Conservation (phyloP, 2,113 vertebrate genomes). For the Ibidorhyncha struthersii region DNA sequence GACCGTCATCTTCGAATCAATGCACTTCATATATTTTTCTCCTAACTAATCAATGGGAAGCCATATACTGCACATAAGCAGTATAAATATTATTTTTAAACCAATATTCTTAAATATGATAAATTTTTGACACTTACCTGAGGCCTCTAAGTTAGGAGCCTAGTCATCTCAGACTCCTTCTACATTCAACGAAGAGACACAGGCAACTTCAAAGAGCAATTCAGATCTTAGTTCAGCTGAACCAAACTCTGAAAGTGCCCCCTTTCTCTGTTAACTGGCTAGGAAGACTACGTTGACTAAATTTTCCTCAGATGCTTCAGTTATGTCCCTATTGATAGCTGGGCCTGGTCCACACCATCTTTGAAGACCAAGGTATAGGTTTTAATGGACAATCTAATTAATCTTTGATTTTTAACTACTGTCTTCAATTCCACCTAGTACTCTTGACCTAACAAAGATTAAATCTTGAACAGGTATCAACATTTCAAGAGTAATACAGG, state of each 20-base stretch:
- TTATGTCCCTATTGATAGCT: not conserved
- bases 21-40: not conserved
- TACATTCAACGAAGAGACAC: not conserved
- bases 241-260: not conserved
- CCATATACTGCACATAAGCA: not conserved
- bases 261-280: not conserved
- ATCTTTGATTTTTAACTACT: not conserved
- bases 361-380: not conserved
- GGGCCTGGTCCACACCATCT: not conserved
- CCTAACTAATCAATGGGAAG: not conserved
- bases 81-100: not conserved
- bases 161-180: constrained; percentile 1
- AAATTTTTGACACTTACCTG: constrained; percentile 20
- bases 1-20: not conserved
- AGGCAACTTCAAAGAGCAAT: constrained; percentile 3
- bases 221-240: constrained; percentile 23
- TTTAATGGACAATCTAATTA: not conserved
- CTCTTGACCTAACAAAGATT: not conserved
- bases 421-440: not conserved
- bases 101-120: not conserved
- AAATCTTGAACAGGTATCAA: not conserved
- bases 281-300: not conserved
- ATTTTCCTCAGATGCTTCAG: not conserved
- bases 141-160: not conserved
- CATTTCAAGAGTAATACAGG: not conserved